Evolutionary conservation across 2,888 invertebrate species (phyloP).

Genomic region (Acleris laterana): DNA sequence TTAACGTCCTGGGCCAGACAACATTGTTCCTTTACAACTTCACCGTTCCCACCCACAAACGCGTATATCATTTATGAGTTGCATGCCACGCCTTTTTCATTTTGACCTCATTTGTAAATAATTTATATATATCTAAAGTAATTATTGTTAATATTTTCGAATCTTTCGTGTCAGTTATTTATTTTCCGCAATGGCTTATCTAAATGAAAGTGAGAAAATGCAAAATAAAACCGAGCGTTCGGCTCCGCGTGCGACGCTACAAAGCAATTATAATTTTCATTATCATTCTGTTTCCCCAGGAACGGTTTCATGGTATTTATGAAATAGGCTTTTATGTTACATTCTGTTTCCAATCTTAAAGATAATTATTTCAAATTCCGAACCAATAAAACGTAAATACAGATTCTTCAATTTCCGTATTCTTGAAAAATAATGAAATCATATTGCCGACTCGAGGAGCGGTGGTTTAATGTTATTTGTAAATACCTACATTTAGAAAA

Average conservation of each 20-base stretch:
- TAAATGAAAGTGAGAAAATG: constrained; percentile 30
- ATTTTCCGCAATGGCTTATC: constrained; percentile 21
- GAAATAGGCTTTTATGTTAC: constrained; percentile 21
- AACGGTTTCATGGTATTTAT: constrained; percentile 25
- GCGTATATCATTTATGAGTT: too few species aligned
- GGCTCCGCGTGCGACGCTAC: constrained; percentile 11
- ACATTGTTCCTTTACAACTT: too few species aligned
- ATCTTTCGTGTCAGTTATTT: constrained; percentile 15
- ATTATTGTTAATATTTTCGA: constrained; percentile 7
- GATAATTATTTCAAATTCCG: constrained; percentile 25
- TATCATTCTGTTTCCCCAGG: constrained; percentile 28
- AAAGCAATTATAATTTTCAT: constrained; percentile 33
- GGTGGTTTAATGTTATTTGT: constrained; percentile 1
- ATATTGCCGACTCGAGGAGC: not conserved
- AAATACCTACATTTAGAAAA: not conserved
- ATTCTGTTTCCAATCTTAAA: constrained; percentile 17
- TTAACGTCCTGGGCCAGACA: not conserved
- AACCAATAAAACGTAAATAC: constrained; percentile 24
- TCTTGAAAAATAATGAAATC: constrained; percentile 15
- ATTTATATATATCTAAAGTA: too few species aligned
- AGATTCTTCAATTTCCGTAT: constrained; percentile 23
- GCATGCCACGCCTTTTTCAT: too few species aligned
- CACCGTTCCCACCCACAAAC: too few species aligned
- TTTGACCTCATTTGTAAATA: too few species aligned
- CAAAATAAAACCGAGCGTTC: constrained; percentile 24